Evolutionary conservation across 2,888 invertebrate species (phyloP).

Genomic region (Hyposoter dolosus): DNA sequence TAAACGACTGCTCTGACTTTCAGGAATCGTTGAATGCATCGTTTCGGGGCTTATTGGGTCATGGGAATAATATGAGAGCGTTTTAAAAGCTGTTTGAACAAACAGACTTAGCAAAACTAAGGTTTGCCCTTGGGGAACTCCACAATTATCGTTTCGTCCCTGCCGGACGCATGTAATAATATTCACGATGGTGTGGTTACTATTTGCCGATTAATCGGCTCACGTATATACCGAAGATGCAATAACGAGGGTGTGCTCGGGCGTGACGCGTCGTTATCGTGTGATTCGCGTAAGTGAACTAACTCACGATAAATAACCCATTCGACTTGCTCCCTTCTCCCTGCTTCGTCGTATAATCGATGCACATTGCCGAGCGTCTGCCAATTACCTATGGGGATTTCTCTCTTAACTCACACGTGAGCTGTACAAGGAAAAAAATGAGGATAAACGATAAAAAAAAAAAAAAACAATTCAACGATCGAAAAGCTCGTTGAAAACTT

Average conservation of each 20-base stretch:
- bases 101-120: not conserved
- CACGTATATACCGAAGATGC: conserved; percentile 21
- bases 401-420: not conserved
- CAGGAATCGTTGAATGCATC: not conserved
- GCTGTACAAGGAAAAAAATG: not conserved
- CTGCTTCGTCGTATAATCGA: conserved; percentile 10
- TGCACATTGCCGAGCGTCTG: conserved; percentile 73
- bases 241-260: conserved; percentile 79
- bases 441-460: not conserved
- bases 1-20: not conserved
- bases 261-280: conserved; percentile 70
- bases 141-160: conserved; percentile 54
- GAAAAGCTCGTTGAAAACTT: not conserved
- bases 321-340: not conserved
- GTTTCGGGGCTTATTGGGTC: conserved; percentile 13
- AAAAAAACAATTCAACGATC: not conserved
- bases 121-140: conserved; percentile 18
- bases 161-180: conserved; percentile 70
- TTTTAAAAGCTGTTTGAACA: conserved; percentile 9
- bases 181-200: conserved; percentile 76
- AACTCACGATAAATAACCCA: conserved; percentile 19
- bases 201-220: conserved; percentile 76
- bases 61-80: conserved; percentile 23
- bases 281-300: conserved; percentile 53
- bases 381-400: conserved; percentile 38